Evolutionary conservation across 1,140 invertebrate species (phyloP).

Genomic region (Artemia franciscana): DNA sequence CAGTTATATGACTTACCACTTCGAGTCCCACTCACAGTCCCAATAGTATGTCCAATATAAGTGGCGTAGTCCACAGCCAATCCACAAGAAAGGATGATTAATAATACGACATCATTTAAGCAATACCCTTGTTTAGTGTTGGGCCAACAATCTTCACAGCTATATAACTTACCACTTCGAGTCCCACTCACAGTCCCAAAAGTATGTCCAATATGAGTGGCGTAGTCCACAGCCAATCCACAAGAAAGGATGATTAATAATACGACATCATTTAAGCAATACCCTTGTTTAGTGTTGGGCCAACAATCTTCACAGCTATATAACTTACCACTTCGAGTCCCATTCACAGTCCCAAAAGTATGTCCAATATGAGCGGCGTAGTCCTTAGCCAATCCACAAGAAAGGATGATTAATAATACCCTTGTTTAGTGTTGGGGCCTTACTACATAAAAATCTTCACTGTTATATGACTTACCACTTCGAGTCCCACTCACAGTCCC

Average conservation of each 20-base stretch:
- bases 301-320: too few relatives aligned
- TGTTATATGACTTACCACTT: slow-evolving; percentile 20
- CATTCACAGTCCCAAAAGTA: slow-evolving; percentile 25
- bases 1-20: slow-evolving; percentile 20
- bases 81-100: slow-evolving; percentile 25
- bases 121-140: too few relatives aligned
- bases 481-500: slow-evolving; percentile 22
- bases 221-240: slow-evolving; percentile 31
- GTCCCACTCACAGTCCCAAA: slow-evolving; percentile 25
- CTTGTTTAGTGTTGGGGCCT: too few relatives aligned
- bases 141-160: too few relatives aligned
- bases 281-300: too few relatives aligned
- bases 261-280: too few relatives aligned
- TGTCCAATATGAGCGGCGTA: slow-evolving; percentile 32
- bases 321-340: slow-evolving; percentile 21
- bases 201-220: slow-evolving; percentile 29
- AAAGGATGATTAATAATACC: slow-evolving; percentile 25
- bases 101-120: too few relatives aligned
- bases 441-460: too few relatives aligned
- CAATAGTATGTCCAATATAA: slow-evolving; percentile 29
- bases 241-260: slow-evolving; percentile 25
- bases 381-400: slow-evolving; percentile 29
- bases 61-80: slow-evolving; percentile 32
- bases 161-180: slow-evolving; percentile 20
- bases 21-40: slow-evolving; percentile 21